Evolutionary conservation across 2,113 vertebrate genomes (phyloP).

Genomic region (Notothenia rossii): DNA sequence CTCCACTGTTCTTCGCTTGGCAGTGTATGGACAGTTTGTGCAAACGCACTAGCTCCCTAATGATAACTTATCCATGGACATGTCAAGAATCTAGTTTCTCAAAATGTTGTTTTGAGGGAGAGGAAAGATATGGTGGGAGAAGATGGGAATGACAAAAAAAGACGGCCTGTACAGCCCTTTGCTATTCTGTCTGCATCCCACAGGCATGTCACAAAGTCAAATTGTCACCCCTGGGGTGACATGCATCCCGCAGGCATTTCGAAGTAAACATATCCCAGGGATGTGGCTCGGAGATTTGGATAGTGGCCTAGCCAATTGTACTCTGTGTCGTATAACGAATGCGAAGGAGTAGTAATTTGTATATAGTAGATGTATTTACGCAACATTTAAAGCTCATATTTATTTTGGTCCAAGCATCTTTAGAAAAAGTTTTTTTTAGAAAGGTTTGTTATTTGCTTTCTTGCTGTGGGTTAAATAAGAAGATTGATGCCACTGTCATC

Average conservation of each 20-base stretch:
- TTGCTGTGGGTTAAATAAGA: background rate
- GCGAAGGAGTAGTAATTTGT: background rate
- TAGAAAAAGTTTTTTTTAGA: background rate
- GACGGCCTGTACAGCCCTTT: constrained; percentile 71
- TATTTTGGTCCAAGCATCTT: background rate
- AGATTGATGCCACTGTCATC: background rate
- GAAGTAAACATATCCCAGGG: constrained; percentile 59
- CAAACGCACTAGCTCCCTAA: constrained; percentile 60
- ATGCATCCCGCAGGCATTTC: constrained; percentile 69
- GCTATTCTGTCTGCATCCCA: constrained; percentile 63
- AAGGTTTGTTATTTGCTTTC: background rate
- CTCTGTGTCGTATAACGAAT: background rate
- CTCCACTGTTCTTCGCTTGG: constrained; percentile 32
- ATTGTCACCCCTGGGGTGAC: constrained; percentile 70
- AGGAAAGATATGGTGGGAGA: constrained; percentile 43
- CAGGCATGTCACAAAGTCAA: constrained; percentile 73
- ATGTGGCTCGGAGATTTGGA: constrained; percentile 54
- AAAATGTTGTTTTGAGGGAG: constrained; percentile 58
- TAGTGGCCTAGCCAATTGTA: constrained; percentile 18
- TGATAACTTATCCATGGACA: constrained; percentile 65
- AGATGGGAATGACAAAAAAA: constrained; percentile 61
- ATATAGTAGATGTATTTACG: background rate
- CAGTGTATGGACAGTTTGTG: constrained; percentile 42
- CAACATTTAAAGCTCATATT: background rate
- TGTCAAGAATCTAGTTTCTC: constrained; percentile 62